Evolutionary conservation across 2,888 invertebrate species (phyloP).

Genomic region (Dynastes hyllus): DNA sequence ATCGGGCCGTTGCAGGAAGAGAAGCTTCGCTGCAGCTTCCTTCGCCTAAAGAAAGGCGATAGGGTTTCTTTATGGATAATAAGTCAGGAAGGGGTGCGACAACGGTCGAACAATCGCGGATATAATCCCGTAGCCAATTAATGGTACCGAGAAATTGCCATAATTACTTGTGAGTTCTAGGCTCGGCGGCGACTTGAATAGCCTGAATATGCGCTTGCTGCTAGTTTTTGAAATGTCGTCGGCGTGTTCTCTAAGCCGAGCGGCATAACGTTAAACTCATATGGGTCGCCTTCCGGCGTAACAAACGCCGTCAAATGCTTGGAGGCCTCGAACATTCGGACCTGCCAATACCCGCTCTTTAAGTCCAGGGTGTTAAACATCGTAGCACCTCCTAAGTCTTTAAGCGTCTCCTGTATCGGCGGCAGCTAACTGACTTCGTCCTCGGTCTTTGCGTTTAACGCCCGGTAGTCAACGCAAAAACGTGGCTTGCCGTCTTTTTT

Average conservation of each 20-base stretch:
- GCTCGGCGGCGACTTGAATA: conserved; percentile 33
- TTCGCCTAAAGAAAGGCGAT: conserved; percentile 51
- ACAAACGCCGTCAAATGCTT: conserved; percentile 60
- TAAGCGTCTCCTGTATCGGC: conserved; percentile 55
- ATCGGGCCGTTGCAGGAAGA: conserved; percentile 38
- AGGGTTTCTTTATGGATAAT: background rate
- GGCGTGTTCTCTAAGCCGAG: conserved; percentile 52
- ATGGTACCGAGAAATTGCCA: conserved; percentile 54
- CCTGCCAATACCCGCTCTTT: conserved; percentile 63
- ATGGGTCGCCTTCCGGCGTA: conserved; percentile 60
- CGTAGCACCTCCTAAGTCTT: conserved; percentile 58
- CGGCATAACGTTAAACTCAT: conserved; percentile 61
- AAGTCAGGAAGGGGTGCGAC: conserved; percentile 58
- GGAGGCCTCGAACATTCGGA: conserved; percentile 57
- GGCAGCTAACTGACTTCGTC: conserved; percentile 56
- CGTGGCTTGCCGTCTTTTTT: conserved; percentile 56
- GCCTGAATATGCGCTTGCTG: conserved; percentile 49
- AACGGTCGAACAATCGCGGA: conserved; percentile 55
- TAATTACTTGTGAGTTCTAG: conserved; percentile 21
- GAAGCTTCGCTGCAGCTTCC: background rate
- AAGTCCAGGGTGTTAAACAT: conserved; percentile 62
- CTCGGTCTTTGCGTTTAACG: conserved; percentile 53
- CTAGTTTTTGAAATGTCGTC: conserved; percentile 60
- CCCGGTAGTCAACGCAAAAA: conserved; percentile 58
- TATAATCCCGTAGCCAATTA: conserved; percentile 60